phyloP scores from a whole-genome alignment of 1,140 invertebrate genomes.

The Bombus picipes region DNA sequence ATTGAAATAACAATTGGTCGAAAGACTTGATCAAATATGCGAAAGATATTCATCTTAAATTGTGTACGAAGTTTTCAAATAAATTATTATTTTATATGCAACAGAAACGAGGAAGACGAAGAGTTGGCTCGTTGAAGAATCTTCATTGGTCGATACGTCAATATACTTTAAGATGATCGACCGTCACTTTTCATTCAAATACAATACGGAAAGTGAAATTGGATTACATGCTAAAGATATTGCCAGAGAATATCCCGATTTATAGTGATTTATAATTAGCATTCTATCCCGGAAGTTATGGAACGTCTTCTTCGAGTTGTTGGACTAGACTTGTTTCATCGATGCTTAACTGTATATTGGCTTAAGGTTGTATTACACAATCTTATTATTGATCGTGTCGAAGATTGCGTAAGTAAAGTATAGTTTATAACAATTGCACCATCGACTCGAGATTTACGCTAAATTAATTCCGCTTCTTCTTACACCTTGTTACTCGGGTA shows the following conservation, averaged over 20 bases:
- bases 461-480: neutral
- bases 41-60: neutral
- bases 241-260: neutral
- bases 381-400: neutral
- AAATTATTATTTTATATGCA: neutral
- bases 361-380: neutral
- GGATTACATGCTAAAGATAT: neutral
- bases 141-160: neutral
- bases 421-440: neutral
- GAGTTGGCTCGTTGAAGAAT: neutral
- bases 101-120: neutral
- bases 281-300: neutral
- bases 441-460: neutral
- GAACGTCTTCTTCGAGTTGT: neutral
- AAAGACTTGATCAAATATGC: neutral
- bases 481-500: neutral
- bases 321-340: neutral
- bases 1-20: neutral
- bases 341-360: neutral
- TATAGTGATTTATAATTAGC: conserved; percentile 9
- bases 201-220: neutral
- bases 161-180: neutral
- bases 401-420: neutral
- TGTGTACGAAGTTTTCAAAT: neutral
- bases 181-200: conserved; percentile 9